Conservation (phyloP, 2,113 vertebrate genomes). For the human (Homo sapiens) region DNA sequence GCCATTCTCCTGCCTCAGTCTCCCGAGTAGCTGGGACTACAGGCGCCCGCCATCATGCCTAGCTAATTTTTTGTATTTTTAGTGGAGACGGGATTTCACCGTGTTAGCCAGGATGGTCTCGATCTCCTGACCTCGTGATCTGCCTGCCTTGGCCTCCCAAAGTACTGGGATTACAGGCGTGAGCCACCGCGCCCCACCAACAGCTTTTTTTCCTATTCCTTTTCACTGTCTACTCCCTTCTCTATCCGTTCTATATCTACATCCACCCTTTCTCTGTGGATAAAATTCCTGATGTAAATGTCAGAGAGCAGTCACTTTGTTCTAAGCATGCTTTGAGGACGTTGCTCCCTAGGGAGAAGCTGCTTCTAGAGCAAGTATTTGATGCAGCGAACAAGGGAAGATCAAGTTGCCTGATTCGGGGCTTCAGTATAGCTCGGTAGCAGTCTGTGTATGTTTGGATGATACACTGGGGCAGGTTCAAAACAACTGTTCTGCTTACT, state of each 20-base stretch:
- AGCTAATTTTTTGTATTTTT: too few relatives aligned
- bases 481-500: slow-evolving; percentile 7
- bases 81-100: too few relatives aligned
- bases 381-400: slow-evolving; percentile 32
- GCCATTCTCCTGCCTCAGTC: too few relatives aligned
- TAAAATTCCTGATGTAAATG: neutral
- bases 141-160: too few relatives aligned
- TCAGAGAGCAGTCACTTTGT: slow-evolving; percentile 24
- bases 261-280: neutral
- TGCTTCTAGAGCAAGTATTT: slow-evolving; percentile 17
- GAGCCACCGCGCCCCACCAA: too few relatives aligned
- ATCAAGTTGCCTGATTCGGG: slow-evolving; percentile 1
- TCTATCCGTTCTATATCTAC: neutral
- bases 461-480: neutral
- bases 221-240: neutral
- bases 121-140: too few relatives aligned
- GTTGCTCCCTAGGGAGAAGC: neutral
- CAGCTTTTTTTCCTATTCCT: neutral
- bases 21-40: too few relatives aligned
- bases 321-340: slow-evolving; percentile 34
- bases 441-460: neutral
- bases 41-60: too few relatives aligned
- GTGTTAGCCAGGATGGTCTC: too few relatives aligned
- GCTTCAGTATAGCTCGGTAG: neutral
- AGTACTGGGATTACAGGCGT: too few relatives aligned